A percentile compares a stretch with the other conserved stretches of the same genome.
Conservation (phyloP, 2,888 invertebrate genomes). For the Drosophila crucigera region DNA sequence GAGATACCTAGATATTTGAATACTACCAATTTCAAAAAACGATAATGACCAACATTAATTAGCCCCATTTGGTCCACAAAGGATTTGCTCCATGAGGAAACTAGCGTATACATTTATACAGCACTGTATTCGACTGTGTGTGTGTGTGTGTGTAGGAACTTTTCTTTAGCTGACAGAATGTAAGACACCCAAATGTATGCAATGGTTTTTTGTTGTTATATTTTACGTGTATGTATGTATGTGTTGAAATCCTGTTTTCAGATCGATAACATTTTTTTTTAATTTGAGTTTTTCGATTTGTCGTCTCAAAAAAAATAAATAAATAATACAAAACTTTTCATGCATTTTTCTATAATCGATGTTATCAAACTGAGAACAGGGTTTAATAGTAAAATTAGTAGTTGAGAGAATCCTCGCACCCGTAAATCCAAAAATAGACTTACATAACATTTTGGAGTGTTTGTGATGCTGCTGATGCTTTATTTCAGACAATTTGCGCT, state of each 20-base stretch:
- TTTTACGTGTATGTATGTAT: neutral
- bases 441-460: conserved; percentile 61
- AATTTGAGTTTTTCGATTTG: neutral
- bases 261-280: neutral
- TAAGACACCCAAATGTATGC: conserved; percentile 16
- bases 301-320: neutral
- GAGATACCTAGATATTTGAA: conserved; percentile 2
- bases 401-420: conserved; percentile 48
- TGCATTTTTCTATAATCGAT: neutral
- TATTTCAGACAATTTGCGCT: conserved; percentile 54
- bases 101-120: conserved; percentile 22
- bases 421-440: conserved; percentile 48
- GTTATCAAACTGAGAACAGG: neutral
- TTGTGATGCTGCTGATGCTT: conserved; percentile 47
- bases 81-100: conserved; percentile 23
- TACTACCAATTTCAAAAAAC: conserved; percentile 42
- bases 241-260: conserved; percentile 2
- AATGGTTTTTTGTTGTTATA: neutral
- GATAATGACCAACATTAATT: conserved; percentile 30
- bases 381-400: neutral
- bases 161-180: neutral
- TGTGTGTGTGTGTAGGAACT: conserved; percentile 12
- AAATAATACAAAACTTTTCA: neutral
- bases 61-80: conserved; percentile 61
- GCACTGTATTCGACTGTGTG: conserved; percentile 18